Base-by-base conservation (phyloP, 2,113 vertebrate genomes). In the Sinocyclocheilus anophthalmus region DNA sequence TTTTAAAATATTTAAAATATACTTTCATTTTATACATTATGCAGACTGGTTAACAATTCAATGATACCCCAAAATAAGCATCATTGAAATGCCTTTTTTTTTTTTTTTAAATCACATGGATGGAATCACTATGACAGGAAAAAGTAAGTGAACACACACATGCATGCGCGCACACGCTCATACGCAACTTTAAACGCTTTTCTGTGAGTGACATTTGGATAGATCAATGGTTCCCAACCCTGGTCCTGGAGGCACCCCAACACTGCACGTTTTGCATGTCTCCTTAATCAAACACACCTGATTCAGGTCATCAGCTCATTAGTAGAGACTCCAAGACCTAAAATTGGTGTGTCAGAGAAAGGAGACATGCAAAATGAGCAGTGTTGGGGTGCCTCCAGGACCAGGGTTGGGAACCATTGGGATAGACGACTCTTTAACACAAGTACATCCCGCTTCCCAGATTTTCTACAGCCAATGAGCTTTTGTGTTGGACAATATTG, bases 1-100 rank as follows among this genome's bases (percentile, higher is more conserved):
- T 95, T 93, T 95, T 90, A 94, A 95, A 94, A 94, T 95, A 94
- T 93, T 95, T 94, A 94, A 95, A 95, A 96, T 95, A 95, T 94
- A 95, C 91, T 94, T 94, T 94, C 85, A 92, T 95, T 95, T 95
- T 95, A 90, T 95, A 95, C 94, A 95, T 92, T 92, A 94, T 93
- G 92, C 91, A 93, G 94, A 94, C 94, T 90, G 90, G 93, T 92
- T 92, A 92, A 93, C 92, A 94, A 92, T 92, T 92, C 75, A 90
- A 95, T 95, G 94, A 93, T 92, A 93, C 93, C 30, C 30, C 94
- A 91, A 95, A 96, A 95, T 94, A 95, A 95, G 93, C 94, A 90
- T 93, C 87, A 20, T 83, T 93, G 92, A 94, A 94, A 94, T 94
- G 92, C 89, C 63, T 90, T 87, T 92, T 88, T 93, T 26, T 88